Evolutionary conservation across 2,888 invertebrate genomes (phyloP), one percentile per base, ranked within the genome.

Genomic region (Malachius bipustulatus): DNA sequence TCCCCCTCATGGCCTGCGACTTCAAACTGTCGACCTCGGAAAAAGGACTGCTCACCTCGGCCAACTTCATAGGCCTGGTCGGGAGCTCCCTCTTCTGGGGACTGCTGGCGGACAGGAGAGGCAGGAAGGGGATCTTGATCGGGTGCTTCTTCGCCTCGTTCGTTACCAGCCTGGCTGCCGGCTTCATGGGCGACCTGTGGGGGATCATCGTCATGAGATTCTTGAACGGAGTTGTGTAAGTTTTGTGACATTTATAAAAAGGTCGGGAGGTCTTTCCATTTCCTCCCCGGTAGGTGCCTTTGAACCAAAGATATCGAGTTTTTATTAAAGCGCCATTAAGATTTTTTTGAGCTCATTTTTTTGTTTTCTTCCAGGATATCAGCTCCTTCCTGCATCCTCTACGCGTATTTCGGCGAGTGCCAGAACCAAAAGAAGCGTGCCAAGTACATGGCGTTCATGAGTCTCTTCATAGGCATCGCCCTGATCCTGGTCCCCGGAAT

Each of bases 401-500:
- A 63, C 35, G 64, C 64, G 1, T 65, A 63, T 41, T 50, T 65
- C 32, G 63, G 64, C 2, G 65, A 65, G 46, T 66, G 65, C 41
- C 60, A 59, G 30, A 50, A 48, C 3, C 37, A 46, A 1, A 55
- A 53, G 11, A 53, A 59, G 44, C 50, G 63, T 4, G 55, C 62
- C 0, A 49, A 57, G 3, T 51, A 56, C 2, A 62, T 62, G 16
- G 61, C 63, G 30, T 60, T 57, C 44, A 56, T 61, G 3, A 62
- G 62, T 32, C 60, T 58, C 24, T 65, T 62, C 36, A 45, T 49
- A 14, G 50, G 44, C 2, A 3, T 47, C 3, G 43, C 48, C 2
- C 30, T 50, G 3, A 40, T 39, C 2, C 14, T 16, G 11, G 68
- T 84, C 1, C 83, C 83, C 0, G 37, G 54, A n/a, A 16, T 57